These are phyloP conservation scores for Heliornis fulica DNA, from an alignment of 2,113 vertebrate genomes.

Conservation along the genomic window DNA sequence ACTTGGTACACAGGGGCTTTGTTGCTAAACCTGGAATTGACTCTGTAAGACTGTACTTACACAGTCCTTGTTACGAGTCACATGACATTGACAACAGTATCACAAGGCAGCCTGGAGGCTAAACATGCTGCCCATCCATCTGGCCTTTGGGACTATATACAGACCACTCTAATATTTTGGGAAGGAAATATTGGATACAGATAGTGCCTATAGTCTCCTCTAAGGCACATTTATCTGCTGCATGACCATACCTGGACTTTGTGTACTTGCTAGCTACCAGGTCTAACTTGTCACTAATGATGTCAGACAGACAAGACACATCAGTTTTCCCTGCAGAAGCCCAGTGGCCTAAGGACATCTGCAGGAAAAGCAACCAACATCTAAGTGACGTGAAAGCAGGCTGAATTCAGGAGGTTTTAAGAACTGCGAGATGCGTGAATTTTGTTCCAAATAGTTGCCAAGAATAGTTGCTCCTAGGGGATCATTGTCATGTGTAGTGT, in stretches of 20 bases:
- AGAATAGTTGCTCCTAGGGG: background rate
- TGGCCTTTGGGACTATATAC: background rate
- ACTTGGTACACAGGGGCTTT: background rate
- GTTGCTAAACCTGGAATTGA: background rate
- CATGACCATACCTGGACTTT: background rate
- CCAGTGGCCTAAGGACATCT: background rate
- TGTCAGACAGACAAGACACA: background rate
- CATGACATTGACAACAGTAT: background rate
- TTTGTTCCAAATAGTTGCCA: background rate
- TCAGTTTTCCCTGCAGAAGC: background rate
- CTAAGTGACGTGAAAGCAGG: background rate
- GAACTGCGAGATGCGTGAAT: background rate
- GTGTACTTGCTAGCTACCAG: background rate
- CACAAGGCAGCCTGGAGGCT: background rate
- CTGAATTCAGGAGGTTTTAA: background rate
- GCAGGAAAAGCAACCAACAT: background rate
- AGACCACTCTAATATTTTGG: background rate
- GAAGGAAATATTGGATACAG: background rate
- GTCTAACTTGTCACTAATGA: background rate
- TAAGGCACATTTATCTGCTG: background rate
- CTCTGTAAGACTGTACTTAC: background rate
- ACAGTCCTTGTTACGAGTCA: background rate
- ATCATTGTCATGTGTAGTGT: background rate
- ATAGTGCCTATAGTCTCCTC: background rate
- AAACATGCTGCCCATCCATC: background rate